Conservation (phyloP, 2,888 invertebrate genomes). For the Gisinianus flammeolus region DNA sequence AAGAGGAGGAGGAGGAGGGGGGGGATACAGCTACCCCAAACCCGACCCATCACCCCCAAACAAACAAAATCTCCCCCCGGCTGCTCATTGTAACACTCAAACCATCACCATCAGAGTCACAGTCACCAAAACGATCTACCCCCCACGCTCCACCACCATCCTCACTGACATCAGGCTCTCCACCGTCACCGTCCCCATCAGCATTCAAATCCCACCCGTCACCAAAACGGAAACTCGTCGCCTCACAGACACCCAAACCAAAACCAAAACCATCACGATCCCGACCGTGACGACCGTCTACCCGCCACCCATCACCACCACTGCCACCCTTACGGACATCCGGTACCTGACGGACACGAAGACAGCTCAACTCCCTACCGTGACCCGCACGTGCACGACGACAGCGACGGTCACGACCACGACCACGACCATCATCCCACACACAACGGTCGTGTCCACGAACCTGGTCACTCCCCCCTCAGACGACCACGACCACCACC, state of each 20-base stretch:
- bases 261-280: not conserved
- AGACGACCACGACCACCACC: too few relatives aligned
- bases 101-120: not conserved
- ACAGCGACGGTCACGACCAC: too few relatives aligned
- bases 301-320: too few relatives aligned
- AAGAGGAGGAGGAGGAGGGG: too few relatives aligned
- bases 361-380: not conserved
- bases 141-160: not conserved
- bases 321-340: too few relatives aligned
- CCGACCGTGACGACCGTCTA: too few relatives aligned
- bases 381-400: too few relatives aligned
- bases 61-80: not conserved
- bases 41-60: too few relatives aligned
- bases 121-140: not conserved
- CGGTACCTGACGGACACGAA: too few relatives aligned
- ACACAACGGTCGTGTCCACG: not conserved
- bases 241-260: not conserved
- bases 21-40: too few relatives aligned
- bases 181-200: not conserved
- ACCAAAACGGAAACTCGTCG: not conserved
- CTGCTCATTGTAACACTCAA: not conserved
- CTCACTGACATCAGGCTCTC: too few relatives aligned
- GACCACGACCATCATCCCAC: not conserved
- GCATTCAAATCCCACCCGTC: not conserved
- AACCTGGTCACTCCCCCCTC: too few relatives aligned